Conservation (phyloP, 2,888 invertebrate genomes). For the Drosophila rubida region DNA sequence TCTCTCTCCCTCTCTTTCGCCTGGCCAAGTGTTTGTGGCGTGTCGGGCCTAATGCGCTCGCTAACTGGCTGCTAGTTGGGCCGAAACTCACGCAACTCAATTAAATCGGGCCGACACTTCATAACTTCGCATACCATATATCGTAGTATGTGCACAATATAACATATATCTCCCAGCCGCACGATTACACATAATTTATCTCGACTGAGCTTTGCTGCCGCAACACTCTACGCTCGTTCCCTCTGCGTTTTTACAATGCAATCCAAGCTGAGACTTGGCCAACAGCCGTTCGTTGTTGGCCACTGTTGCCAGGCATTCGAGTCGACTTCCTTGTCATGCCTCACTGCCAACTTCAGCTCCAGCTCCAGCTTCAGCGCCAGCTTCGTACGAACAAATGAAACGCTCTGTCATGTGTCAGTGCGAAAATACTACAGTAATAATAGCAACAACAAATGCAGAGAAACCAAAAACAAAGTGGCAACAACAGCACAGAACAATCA, state of each 20-base stretch:
- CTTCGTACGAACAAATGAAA: conserved; percentile 74
- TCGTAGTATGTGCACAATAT: too few relatives aligned
- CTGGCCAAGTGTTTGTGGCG: conserved; percentile 44
- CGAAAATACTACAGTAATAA: conserved; percentile 49
- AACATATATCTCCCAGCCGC: conserved; percentile 44
- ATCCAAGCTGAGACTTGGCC: conserved; percentile 49
- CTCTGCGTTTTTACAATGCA: conserved; percentile 54
- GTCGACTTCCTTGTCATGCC: conserved; percentile 69
- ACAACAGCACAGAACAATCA: conserved; percentile 67
- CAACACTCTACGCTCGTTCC: not conserved
- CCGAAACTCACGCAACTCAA: conserved; percentile 53
- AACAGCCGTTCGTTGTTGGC: conserved; percentile 43
- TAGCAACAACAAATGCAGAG: conserved; percentile 24
- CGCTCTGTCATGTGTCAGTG: conserved; percentile 80
- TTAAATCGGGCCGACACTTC: conserved; percentile 55
- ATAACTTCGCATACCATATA: too few relatives aligned
- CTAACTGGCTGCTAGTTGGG: conserved; percentile 43
- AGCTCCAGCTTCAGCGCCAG: too few relatives aligned
- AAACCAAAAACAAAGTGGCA: conserved; percentile 49
- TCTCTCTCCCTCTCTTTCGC: too few relatives aligned
- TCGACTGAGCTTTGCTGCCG: conserved; percentile 31
- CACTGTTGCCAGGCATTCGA: conserved; percentile 40
- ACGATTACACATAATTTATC: conserved; percentile 63
- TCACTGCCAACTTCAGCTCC: conserved; percentile 39
- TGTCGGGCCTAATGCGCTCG: conserved; percentile 45